Percentiles rank a stretch among this genome's conserved stretches.
Evolutionary conservation across 1,140 invertebrate species (phyloP).

Genomic region (Bombus superbus): DNA sequence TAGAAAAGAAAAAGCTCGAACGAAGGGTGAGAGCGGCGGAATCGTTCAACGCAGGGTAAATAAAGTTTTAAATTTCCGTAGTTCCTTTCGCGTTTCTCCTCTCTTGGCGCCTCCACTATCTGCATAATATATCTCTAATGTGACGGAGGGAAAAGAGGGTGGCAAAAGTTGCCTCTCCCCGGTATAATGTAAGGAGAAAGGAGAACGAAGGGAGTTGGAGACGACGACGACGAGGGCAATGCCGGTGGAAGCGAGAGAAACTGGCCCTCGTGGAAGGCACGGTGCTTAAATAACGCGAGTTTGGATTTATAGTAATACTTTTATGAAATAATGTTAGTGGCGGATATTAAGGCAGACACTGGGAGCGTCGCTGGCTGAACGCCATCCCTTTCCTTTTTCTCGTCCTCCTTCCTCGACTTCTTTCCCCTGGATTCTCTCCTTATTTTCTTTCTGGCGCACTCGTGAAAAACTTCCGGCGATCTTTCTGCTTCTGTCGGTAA

Average conservation of each 20-base stretch:
- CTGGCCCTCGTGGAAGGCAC: slow-evolving; percentile 57
- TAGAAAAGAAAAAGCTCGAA: background rate
- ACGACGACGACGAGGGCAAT: background rate
- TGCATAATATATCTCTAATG: slow-evolving; percentile 76
- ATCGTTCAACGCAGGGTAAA: slow-evolving; percentile 77
- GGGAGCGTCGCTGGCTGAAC: slow-evolving; percentile 61
- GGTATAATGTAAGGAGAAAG: slow-evolving; percentile 70
- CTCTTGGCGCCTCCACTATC: slow-evolving; percentile 71
- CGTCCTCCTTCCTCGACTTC: slow-evolving; percentile 5
- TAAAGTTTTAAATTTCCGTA: slow-evolving; percentile 82
- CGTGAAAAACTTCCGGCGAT: slow-evolving; percentile 60
- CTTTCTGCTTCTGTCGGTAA: slow-evolving; percentile 45
- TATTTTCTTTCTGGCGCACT: slow-evolving; percentile 60
- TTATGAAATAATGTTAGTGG: slow-evolving; percentile 84
- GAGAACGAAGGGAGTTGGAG: slow-evolving; percentile 36
- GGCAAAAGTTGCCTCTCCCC: slow-evolving; percentile 73
- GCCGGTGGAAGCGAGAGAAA: slow-evolving; percentile 11
- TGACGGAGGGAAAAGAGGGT: slow-evolving; percentile 73
- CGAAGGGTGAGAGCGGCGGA: slow-evolving; percentile 20
- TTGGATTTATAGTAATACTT: slow-evolving; percentile 83
- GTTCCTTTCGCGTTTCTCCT: slow-evolving; percentile 54
- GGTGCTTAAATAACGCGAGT: slow-evolving; percentile 82
- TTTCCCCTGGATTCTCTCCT: slow-evolving; percentile 49
- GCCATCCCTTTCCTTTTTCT: slow-evolving; percentile 32
- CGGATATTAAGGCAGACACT: slow-evolving; percentile 62